Evolutionary conservation across 2,797 vertebrate genomes (phyloP).

Genomic region (Scleropages formosus): DNA sequence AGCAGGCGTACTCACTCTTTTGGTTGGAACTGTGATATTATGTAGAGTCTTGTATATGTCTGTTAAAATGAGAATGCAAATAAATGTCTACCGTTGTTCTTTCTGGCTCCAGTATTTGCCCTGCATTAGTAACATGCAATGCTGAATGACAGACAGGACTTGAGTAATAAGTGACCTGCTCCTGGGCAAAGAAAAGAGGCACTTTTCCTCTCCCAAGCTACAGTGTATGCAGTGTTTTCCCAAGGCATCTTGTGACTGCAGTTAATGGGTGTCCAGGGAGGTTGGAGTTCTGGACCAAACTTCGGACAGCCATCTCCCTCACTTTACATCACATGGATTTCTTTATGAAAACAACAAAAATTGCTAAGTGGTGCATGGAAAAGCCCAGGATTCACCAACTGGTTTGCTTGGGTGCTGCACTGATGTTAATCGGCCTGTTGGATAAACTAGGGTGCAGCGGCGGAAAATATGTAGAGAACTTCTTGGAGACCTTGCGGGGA

Average conservation of each 20-base stretch:
- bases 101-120: slow-evolving; percentile 47
- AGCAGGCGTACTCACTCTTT: too few relatives aligned
- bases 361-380: slow-evolving; percentile 48
- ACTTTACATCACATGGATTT: slow-evolving; percentile 52
- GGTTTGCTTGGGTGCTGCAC: slow-evolving; percentile 56
- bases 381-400: slow-evolving; percentile 47
- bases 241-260: slow-evolving; percentile 64
- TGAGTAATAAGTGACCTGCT: slow-evolving; percentile 80
- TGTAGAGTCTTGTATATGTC: background rate
- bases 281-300: background rate
- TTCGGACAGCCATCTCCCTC: slow-evolving; percentile 41
- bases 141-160: slow-evolving; percentile 70
- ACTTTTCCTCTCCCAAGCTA: slow-evolving; percentile 35
- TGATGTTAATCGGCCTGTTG: slow-evolving; percentile 58
- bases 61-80: background rate
- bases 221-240: slow-evolving; percentile 52
- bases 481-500: background rate
- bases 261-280: slow-evolving; percentile 66
- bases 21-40: background rate
- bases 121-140: slow-evolving; percentile 52
- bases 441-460: slow-evolving; percentile 55
- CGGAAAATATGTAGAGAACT: slow-evolving; percentile 14
- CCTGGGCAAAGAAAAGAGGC: slow-evolving; percentile 70
- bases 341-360: background rate
- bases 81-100: background rate